These are phyloP conservation scores for Galago senegalensis DNA, from an alignment of 2,797 vertebrate genomes.

Conservation along the genomic window DNA sequence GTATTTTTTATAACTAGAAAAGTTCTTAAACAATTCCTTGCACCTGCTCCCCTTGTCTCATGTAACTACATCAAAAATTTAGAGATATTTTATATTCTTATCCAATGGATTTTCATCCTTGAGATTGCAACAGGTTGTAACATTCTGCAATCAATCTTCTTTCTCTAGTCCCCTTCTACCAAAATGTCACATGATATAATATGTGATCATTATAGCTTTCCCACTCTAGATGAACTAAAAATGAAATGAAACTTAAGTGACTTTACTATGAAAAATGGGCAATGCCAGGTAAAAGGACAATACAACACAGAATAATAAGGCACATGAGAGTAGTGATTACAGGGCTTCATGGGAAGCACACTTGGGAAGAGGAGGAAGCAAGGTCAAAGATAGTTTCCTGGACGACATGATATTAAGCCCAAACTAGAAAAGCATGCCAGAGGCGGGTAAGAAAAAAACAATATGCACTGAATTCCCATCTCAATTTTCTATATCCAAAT, in stretches of 20 bases:
- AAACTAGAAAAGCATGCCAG: background rate
- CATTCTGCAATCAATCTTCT: background rate
- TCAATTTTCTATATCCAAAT: background rate
- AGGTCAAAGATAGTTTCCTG: background rate
- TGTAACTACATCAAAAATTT: background rate
- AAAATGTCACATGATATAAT: background rate
- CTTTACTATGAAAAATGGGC: background rate
- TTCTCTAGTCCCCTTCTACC: background rate
- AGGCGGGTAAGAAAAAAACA: background rate
- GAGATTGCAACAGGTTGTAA: background rate
- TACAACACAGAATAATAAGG: background rate
- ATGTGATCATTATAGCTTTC: background rate
- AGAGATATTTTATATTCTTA: background rate
- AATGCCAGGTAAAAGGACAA: background rate
- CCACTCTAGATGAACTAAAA: background rate
- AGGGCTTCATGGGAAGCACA: background rate
- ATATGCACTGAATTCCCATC: background rate
- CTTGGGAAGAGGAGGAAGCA: background rate
- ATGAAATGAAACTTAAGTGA: background rate
- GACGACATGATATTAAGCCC: background rate
- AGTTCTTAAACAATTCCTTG: background rate
- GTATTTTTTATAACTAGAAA: background rate
- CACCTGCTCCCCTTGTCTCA: background rate
- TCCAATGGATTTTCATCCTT: background rate
- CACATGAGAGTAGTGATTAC: background rate